A percentile compares a stretch with the other conserved stretches of the same genome.
Evolutionary conservation across 1,140 invertebrate genomes (phyloP).

Genomic region (Armadillidium nasatum): DNA sequence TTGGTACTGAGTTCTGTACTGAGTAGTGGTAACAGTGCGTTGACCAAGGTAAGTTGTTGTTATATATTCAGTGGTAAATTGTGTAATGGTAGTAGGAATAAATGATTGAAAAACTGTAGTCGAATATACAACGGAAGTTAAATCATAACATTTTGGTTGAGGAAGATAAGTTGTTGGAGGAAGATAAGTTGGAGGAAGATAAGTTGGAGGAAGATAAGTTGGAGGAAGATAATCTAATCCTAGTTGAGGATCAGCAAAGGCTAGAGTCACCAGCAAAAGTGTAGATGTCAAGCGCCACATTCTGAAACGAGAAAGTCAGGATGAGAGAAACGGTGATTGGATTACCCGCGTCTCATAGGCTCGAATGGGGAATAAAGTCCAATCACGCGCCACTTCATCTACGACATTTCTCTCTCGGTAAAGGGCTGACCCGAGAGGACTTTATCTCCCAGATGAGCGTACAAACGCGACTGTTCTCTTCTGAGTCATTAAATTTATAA

Average conservation of each 20-base stretch:
- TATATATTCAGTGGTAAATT: background rate
- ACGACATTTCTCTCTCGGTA: background rate
- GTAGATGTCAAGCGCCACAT: background rate
- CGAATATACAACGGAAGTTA: background rate
- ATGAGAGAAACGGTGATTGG: background rate
- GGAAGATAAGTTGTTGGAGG: background rate
- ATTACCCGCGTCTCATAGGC: background rate
- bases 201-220: too few species aligned
- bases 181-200: too few species aligned
- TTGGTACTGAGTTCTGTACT: background rate
- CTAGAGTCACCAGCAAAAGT: background rate
- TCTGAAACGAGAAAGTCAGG: slow-evolving; percentile 1
- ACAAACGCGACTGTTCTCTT: background rate
- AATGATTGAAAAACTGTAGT: background rate
- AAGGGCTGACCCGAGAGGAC: slow-evolving; percentile 5
- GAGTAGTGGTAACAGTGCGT: background rate
- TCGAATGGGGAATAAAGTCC: background rate
- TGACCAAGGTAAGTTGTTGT: background rate
- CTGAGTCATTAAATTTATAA: too few species aligned
- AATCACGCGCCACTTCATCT: slow-evolving; percentile 2
- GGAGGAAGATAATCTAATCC: background rate
- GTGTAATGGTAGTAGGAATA: background rate
- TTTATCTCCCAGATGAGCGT: background rate
- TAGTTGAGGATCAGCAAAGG: background rate
- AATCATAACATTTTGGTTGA: background rate